Percentiles rank a stretch among this genome's conserved stretches.
These are phyloP conservation scores for Cyprinus carpio DNA, from an alignment of 2,113 vertebrate species.

Conservation along the genomic window DNA sequence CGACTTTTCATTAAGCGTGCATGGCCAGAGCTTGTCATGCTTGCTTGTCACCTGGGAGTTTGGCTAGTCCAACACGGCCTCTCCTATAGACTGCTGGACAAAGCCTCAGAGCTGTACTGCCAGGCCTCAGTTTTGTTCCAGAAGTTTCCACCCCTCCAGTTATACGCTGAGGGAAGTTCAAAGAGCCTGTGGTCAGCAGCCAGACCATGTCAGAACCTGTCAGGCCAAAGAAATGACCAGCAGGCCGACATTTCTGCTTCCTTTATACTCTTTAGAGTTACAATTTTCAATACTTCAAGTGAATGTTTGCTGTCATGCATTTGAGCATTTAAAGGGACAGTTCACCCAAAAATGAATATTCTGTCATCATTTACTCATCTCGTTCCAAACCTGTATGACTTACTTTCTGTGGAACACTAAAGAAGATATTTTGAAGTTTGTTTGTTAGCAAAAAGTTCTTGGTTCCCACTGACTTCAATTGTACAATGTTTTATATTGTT, in stretches of 20 bases:
- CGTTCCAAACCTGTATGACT: no score
- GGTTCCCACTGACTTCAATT: no score
- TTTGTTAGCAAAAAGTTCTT: no score
- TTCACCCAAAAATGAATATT: not conserved
- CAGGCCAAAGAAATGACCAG: constrained; percentile 37
- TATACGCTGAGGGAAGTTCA: constrained; percentile 8
- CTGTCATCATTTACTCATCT: not conserved
- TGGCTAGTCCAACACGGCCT: constrained; percentile 38
- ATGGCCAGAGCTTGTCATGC: constrained; percentile 47
- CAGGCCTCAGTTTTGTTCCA: constrained; percentile 19
- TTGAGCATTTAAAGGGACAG: not conserved
- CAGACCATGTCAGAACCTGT: constrained; percentile 44
- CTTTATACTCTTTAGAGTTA: not conserved
- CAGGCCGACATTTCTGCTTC: not conserved
- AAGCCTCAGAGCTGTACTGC: constrained; percentile 25
- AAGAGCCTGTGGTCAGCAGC: constrained; percentile 28
- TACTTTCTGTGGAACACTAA: not conserved
- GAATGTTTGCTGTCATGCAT: not conserved
- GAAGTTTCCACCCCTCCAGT: constrained; percentile 16
- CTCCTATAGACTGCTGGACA: constrained; percentile 27
- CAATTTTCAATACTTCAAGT: not conserved
- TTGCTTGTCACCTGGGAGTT: constrained; percentile 50
- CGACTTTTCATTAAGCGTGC: constrained; percentile 51
- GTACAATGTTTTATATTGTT: not conserved
- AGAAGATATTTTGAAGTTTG: no score